These are phyloP conservation scores for Brenthis hecate DNA, from an alignment of 2,888 invertebrate species.

Conservation along the genomic window DNA sequence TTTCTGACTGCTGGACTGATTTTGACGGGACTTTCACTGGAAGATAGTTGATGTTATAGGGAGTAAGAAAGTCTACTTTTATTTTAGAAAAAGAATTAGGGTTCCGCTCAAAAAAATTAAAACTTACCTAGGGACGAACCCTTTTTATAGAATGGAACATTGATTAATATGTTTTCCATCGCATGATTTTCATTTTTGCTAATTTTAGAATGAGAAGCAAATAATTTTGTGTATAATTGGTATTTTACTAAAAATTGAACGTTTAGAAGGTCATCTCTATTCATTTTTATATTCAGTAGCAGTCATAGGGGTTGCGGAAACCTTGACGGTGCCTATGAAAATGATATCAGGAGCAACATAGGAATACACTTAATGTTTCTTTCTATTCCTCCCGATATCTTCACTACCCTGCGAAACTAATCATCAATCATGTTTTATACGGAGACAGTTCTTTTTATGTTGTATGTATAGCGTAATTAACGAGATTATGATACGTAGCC, in stretches of 20 bases:
- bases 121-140: too few species aligned
- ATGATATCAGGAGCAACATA: conserved; percentile 76
- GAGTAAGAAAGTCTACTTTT: too few species aligned
- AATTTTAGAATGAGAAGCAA: too few species aligned
- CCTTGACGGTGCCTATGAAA: conserved; percentile 70
- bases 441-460: conserved; percentile 52
- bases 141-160: too few species aligned
- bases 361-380: conserved; percentile 79
- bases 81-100: too few species aligned
- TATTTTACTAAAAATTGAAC: neutral
- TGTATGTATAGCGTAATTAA: conserved; percentile 57
- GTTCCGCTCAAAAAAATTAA: too few species aligned
- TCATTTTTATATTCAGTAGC: conserved; percentile 50
- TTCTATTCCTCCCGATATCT: conserved; percentile 64
- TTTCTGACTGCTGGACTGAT: too few species aligned
- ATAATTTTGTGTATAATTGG: too few species aligned
- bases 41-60: too few species aligned
- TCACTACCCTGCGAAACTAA: conserved; percentile 56
- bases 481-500: conserved; percentile 39
- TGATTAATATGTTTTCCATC: too few species aligned
- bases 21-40: too few species aligned
- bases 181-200: too few species aligned
- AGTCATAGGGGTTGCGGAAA: conserved; percentile 64
- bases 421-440: conserved; percentile 72
- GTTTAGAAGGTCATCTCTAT: conserved; percentile 46